Percentiles rank a stretch among this genome's conserved stretches.
Conservation (phyloP, 2,797 vertebrate genomes). For the Gadopsis marmoratus region DNA sequence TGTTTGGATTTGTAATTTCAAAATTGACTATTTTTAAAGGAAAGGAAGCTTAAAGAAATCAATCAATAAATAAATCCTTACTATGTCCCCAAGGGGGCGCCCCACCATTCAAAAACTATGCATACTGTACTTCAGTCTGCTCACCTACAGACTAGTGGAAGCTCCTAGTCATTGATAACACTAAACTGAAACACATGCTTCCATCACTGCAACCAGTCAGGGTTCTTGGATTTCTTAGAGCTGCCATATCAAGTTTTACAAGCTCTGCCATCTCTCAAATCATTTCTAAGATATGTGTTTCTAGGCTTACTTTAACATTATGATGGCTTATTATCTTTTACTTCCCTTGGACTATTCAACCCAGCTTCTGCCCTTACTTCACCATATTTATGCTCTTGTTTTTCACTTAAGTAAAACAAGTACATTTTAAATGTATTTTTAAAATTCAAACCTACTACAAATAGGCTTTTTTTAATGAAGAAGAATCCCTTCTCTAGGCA, state of each 20-base stretch:
- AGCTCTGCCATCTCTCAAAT: background rate
- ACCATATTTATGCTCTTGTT: background rate
- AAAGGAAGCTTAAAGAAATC: background rate
- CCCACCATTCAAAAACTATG: background rate
- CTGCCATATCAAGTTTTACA: background rate
- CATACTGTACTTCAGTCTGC: background rate
- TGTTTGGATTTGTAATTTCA: background rate
- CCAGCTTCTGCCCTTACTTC: background rate
- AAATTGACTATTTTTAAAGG: background rate
- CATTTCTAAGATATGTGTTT: background rate
- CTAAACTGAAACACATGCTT: background rate
- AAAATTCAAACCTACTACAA: background rate
- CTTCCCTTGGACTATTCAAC: background rate
- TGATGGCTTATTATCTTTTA: background rate
- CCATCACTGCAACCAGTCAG: background rate
- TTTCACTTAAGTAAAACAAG: background rate
- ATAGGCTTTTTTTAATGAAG: background rate
- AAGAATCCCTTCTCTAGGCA: background rate
- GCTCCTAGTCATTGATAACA: background rate
- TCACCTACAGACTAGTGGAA: background rate
- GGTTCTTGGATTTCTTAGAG: background rate
- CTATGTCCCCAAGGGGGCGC: slow-evolving; percentile 50
- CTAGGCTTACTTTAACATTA: background rate
- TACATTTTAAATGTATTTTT: background rate
- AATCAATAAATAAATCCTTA: background rate